Base-by-base conservation (phyloP, 2,797 vertebrate species). In the Crax fasciolata region DNA sequence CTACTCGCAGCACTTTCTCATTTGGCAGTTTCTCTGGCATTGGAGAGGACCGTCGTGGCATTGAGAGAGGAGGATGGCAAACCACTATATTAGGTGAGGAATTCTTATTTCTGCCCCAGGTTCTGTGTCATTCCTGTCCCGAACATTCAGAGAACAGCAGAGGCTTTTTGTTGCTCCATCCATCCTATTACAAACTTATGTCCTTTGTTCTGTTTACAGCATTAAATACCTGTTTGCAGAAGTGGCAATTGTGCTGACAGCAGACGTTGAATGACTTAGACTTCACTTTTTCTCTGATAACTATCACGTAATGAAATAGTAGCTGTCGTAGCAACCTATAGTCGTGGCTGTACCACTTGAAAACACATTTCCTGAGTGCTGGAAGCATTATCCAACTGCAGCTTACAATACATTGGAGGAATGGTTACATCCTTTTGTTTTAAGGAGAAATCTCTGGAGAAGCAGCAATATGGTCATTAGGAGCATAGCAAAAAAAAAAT, bases 1-100 rank as follows among this genome's bases (percentile, higher is more conserved):
- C 99, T 13, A 99, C 99, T 10, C 99, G 99, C 55, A 99, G 99
- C 98, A 99, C 99, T 6, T 99, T 99, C 97, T 99, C 99, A 67
- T 99, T 99, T 0, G 99, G 99, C 15, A 99, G 99, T 95, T 99
- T 99, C 98, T 99, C 99, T 27, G 99, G 99, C 21, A 98, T 99
- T 1, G 99, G 99, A 5, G 99, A 99, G n/a, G 99, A 99, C 38
- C 98, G 99, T 10, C 98, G 99, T 39, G 93, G 98, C 74, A 97
- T 99, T 70, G 99, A 99, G 48, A 99, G 99, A 27, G 98, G 98
- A 19, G 99, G 99, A 66, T 99, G 99, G 99, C 99, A 99, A 96
- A 99, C 99, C 62, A 99, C 99, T 86, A 99, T 99, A 94, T 98
- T 99, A 98, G 99, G 99, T 99, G 97, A 98, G 68, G 8, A 14